These are phyloP conservation scores for Phrynocephalus versicolor DNA, from an alignment of 2,113 vertebrate genomes.

Conservation along the genomic window DNA sequence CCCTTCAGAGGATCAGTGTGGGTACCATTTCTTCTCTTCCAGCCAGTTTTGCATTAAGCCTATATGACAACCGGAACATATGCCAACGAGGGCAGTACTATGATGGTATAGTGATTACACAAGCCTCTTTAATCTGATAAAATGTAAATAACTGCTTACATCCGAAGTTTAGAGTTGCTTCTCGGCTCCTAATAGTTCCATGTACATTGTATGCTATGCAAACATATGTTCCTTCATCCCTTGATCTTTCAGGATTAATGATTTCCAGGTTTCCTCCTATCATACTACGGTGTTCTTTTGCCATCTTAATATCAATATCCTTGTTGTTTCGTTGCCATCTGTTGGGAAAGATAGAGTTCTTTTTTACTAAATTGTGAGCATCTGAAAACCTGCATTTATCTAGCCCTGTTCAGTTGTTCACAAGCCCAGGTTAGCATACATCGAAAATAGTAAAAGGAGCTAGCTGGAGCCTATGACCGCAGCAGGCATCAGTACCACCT, in stretches of 20 bases:
- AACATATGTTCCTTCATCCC: constrained; percentile 86
- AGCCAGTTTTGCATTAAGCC: background rate
- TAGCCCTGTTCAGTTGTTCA: background rate
- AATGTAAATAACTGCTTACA: constrained; percentile 80
- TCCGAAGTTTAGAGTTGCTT: constrained; percentile 90
- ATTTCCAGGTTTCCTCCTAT: constrained; percentile 91
- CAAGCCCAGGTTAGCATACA: background rate
- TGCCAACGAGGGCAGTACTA: background rate
- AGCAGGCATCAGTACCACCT: background rate
- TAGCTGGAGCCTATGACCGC: background rate
- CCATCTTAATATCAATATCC: constrained; percentile 78
- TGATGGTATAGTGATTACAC: background rate
- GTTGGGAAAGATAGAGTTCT: constrained; percentile 56
- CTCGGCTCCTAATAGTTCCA: constrained; percentile 87
- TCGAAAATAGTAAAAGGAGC: background rate
- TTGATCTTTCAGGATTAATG: constrained; percentile 83
- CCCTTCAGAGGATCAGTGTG: background rate
- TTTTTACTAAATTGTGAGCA: background rate
- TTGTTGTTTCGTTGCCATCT: constrained; percentile 88
- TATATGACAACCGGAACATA: background rate
- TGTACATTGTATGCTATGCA: constrained; percentile 88
- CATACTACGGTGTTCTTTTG: constrained; percentile 83
- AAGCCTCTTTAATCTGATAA: background rate
- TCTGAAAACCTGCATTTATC: background rate
- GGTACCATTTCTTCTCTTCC: background rate